Evolutionary conservation across 2,113 vertebrate genomes (phyloP).

Genomic region (Agapornis roseicollis): DNA sequence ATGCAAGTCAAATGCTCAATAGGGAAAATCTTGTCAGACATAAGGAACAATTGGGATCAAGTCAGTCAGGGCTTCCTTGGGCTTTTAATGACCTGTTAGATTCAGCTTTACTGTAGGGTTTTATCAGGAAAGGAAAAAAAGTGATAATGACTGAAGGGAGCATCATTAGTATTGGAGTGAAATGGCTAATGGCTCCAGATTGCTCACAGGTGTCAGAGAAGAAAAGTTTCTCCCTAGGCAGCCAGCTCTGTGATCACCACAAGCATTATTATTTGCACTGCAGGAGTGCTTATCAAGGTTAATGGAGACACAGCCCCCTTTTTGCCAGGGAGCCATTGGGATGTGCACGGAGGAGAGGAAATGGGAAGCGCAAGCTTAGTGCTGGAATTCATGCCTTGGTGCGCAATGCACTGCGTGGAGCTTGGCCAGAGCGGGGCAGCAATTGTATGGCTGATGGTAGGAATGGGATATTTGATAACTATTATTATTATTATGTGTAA

Average conservation of each 20-base stretch:
- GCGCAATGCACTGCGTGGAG: neutral
- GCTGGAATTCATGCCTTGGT: neutral
- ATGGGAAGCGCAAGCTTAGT: neutral
- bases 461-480: slow-evolving; percentile 16
- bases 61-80: slow-evolving; percentile 43
- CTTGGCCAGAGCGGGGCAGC: neutral
- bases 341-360: neutral
- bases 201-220: slow-evolving; percentile 47
- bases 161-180: slow-evolving; percentile 50
- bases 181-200: slow-evolving; percentile 50
- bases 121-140: neutral
- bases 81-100: slow-evolving; percentile 61
- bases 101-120: slow-evolving; percentile 40
- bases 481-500: neutral
- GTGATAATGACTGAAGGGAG: slow-evolving; percentile 60
- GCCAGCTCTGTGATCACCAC: slow-evolving; percentile 5
- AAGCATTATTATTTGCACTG: neutral
- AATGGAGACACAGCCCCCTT: neutral
- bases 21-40: slow-evolving; percentile 56
- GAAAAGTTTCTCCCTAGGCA: slow-evolving; percentile 37
- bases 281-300: slow-evolving; percentile 27
- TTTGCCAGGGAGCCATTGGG: fast-evolving
- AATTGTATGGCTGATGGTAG: neutral
- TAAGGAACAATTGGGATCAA: slow-evolving; percentile 57
- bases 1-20: slow-evolving; percentile 48